Evolutionary conservation across 30 jellyfish, hydroid and myxozoan species (phyloP), one percentile per base, ranked within the genome.

Genomic region (Aurelia coerulea): DNA sequence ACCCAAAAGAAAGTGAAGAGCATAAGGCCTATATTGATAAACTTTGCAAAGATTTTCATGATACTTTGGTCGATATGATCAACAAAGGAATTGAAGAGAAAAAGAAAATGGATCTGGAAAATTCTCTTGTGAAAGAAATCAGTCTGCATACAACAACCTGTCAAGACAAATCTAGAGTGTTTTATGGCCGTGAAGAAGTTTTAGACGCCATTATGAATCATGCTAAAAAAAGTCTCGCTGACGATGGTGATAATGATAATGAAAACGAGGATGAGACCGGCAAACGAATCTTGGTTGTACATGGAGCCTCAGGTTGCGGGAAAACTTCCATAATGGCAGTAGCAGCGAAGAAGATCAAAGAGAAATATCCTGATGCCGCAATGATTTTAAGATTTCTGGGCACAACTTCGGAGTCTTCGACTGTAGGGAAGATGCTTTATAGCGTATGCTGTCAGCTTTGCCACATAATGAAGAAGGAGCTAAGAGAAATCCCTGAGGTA

Each of bases 251-350:
- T 39, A 39, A 39, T 6, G 62, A 69, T 3, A 41, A 23, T 39
- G 62, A 29, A 10, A 5, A 69, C 31, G 87, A 77, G 31, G 41
- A 59, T 42, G 69, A 11, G 65, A 63, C 35, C 9, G 83, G 19
- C 13, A 80, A 65, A 34, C 39, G 76, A 6, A 76, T 91, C 5
- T 60, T 92, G 70, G 93, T 85, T 63, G 89, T 92, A 16, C 64
- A 92, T 73, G 98, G 98, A 10, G 87, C 85, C 41, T 91, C 93
- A 18, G 98, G 98, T 2, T 92, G 98, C 51, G 98, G 98, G 6
- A 92, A 92, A 62, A 92, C 98, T 5, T 87, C 98, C 12, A 58
- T 92, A 2, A 86, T 92, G 95, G 97, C 98, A 10, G 92, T 74
- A 14, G 98, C 98, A 4, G 96, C 87, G 13, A 75, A 81, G 71